Evolutionary conservation across 1,140 invertebrate genomes (phyloP).

Genomic region (Bilobella aurantiaca): DNA sequence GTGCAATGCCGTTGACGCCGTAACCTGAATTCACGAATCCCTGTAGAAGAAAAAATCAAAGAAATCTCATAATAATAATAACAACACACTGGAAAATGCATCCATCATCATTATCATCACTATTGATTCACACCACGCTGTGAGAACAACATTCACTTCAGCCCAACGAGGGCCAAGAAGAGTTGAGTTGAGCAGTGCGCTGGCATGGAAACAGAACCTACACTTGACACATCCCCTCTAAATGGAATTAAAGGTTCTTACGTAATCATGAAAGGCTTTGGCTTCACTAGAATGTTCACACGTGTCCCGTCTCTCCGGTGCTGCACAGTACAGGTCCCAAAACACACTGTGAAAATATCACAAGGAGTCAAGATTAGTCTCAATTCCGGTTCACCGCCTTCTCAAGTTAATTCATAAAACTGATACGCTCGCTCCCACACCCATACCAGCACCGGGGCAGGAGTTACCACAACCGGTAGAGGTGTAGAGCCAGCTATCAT

Average conservation of each 20-base stretch:
- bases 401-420: too few species aligned
- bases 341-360: conserved; percentile 81
- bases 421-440: too few species aligned
- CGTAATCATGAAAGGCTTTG: conserved; percentile 98
- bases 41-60: conserved; percentile 47
- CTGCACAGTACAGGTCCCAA: conserved; percentile 98
- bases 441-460: too few species aligned
- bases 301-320: conserved; percentile 88
- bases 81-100: too few species aligned
- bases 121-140: not conserved
- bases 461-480: too few species aligned
- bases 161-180: not conserved
- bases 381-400: too few species aligned
- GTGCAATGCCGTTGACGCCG: conserved; percentile 89
- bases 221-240: too few species aligned
- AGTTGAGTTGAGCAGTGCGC: not conserved
- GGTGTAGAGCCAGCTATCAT: too few species aligned
- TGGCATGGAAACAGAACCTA: too few species aligned
- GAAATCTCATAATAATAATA: too few species aligned
- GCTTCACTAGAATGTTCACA: conserved; percentile 98
- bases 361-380: too few species aligned
- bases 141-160: not conserved
- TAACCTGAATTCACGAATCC: conserved; percentile 95
- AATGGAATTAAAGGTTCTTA: conserved; percentile 47
- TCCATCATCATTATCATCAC: conserved; percentile 3